Percentiles rank a stretch among this genome's conserved stretches.
Evolutionary conservation across 2,113 vertebrate species (phyloP).

Genomic region (Paratilapia polleni): DNA sequence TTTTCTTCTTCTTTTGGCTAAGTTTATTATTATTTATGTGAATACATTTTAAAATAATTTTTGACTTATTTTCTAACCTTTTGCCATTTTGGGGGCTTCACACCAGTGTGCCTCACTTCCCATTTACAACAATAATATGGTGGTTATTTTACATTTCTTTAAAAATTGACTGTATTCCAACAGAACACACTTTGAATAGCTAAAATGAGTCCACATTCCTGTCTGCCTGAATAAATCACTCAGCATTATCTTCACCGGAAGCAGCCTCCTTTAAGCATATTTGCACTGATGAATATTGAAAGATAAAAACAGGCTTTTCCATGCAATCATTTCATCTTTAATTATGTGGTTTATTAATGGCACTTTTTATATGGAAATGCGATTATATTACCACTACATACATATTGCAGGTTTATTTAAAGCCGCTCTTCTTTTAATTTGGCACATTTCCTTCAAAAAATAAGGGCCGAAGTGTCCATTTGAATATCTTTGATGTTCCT

Average conservation of each 20-base stretch:
- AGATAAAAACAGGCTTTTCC: slow-evolving; percentile 65
- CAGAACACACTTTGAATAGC: not conserved
- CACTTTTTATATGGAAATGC: slow-evolving; percentile 75
- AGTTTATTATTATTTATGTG: not conserved
- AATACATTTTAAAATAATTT: not conserved
- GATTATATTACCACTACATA: slow-evolving; percentile 57
- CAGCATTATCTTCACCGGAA: slow-evolving; percentile 66
- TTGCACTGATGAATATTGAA: slow-evolving; percentile 68
- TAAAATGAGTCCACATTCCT: slow-evolving; percentile 18
- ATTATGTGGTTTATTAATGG: slow-evolving; percentile 74
- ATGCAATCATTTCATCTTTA: slow-evolving; percentile 80
- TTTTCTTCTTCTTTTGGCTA: not conserved
- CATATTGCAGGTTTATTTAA: slow-evolving; percentile 64
- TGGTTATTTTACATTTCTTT: fast-evolving
- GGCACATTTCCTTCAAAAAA: slow-evolving; percentile 56
- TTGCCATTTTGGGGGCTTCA: not conserved
- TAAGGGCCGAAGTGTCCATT: slow-evolving; percentile 58
- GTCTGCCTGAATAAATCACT: slow-evolving; percentile 20
- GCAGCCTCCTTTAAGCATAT: slow-evolving; percentile 67
- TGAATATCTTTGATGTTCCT: slow-evolving; percentile 78
- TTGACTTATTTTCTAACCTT: fast-evolving
- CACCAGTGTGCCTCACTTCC: not conserved
- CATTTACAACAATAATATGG: not conserved
- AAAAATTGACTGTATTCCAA: not conserved
- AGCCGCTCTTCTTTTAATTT: slow-evolving; percentile 65